These are phyloP conservation scores for Mixornis gularis DNA, from an alignment of 2,113 vertebrate species.

Conservation along the genomic window DNA sequence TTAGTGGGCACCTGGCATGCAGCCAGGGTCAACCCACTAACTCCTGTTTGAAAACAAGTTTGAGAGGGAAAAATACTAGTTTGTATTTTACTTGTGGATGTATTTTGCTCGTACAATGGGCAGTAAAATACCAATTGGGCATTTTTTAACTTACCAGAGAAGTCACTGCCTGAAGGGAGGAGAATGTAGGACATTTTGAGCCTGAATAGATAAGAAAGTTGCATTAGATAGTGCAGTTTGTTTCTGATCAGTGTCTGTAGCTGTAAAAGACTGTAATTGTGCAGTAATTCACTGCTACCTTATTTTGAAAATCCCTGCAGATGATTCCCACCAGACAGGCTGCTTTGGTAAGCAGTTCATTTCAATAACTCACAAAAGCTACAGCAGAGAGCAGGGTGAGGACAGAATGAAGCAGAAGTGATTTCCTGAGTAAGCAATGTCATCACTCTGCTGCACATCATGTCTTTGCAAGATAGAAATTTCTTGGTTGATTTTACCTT, in stretches of 20 bases:
- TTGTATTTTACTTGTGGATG: not conserved
- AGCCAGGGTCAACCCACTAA: not conserved
- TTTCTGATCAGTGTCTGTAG: not conserved
- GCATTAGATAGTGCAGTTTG: not conserved
- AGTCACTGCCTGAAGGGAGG: not conserved
- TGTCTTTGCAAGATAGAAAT: slow-evolving; percentile 10
- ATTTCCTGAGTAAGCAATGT: slow-evolving; percentile 48
- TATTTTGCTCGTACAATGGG: not conserved
- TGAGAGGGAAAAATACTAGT: not conserved
- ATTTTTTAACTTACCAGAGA: not conserved
- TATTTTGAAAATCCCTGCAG: slow-evolving; percentile 35
- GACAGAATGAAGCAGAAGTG: slow-evolving; percentile 37
- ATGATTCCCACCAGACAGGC: slow-evolving; percentile 32
- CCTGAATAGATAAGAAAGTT: not conserved
- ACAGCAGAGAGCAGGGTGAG: not conserved
- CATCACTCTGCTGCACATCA: slow-evolving; percentile 20
- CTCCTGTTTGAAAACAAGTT: not conserved
- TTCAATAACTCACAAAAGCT: slow-evolving; percentile 45
- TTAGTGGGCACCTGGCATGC: not conserved
- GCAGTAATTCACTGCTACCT: slow-evolving; percentile 36
- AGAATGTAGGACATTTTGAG: not conserved
- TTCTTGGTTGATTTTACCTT: not conserved
- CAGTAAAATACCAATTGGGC: not conserved
- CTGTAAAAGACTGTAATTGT: slow-evolving; percentile 20
- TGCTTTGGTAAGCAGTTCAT: slow-evolving; percentile 56